Evolutionary conservation across 2,797 vertebrate species (phyloP).

Genomic region (Darevskia mixta): DNA sequence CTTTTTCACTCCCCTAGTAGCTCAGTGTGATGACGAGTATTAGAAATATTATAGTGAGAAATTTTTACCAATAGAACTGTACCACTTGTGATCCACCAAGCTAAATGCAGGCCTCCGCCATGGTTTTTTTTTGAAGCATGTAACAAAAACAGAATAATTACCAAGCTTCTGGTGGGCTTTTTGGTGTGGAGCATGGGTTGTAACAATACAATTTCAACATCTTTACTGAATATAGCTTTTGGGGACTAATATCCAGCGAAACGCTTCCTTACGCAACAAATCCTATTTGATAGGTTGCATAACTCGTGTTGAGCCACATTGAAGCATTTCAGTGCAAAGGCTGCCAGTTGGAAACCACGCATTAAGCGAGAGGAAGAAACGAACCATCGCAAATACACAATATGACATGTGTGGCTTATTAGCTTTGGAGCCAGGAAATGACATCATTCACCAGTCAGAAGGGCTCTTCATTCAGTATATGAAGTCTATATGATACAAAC

Average conservation of each 20-base stretch:
- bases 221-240: constrained; percentile 7
- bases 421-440: constrained; percentile 51
- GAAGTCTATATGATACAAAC: constrained; percentile 39
- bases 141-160: background rate
- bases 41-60: too few species aligned
- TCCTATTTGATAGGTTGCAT: constrained; percentile 43
- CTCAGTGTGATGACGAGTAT: too few species aligned
- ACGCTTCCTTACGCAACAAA: background rate
- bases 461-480: constrained; percentile 51
- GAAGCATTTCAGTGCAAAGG: constrained; percentile 23
- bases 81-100: background rate
- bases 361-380: constrained; percentile 62
- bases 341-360: constrained; percentile 69
- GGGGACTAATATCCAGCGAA: constrained; percentile 31
- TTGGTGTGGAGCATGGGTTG: background rate
- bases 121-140: background rate
- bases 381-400: constrained; percentile 50
- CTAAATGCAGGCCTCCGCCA: background rate
- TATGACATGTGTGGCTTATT: constrained; percentile 51
- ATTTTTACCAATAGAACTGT: background rate
- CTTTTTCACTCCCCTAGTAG: too few species aligned
- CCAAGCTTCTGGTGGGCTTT: background rate
- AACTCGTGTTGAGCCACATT: constrained; percentile 30
- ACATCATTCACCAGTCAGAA: constrained; percentile 51
- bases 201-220: constrained; percentile 37